A percentile compares a stretch with the other conserved stretches of the same genome.
These are phyloP conservation scores for Gobionotothen gibberifrons DNA, from an alignment of 2,797 vertebrate species.

Conservation along the genomic window DNA sequence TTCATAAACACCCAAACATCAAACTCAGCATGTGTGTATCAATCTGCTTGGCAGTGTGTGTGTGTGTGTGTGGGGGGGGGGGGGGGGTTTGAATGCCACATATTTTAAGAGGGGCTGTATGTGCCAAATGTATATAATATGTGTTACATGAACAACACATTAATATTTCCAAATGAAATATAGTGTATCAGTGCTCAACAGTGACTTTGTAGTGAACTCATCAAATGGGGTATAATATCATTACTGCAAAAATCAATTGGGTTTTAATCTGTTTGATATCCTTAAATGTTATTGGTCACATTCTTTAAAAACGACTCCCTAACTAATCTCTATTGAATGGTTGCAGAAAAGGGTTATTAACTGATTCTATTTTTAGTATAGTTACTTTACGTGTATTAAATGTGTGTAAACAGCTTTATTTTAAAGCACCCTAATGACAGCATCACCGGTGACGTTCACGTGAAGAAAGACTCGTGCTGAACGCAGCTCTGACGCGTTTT, in stretches of 20 bases:
- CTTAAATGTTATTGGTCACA: conserved; percentile 4
- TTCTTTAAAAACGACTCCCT: not conserved
- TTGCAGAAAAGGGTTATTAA: conserved; percentile 15
- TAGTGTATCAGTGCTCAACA: not conserved
- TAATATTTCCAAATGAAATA: conserved; percentile 4
- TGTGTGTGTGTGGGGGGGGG: no score
- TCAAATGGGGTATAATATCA: not conserved
- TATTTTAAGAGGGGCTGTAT: not conserved
- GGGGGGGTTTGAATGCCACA: no score
- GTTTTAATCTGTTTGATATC: conserved; percentile 7
- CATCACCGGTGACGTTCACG: conserved; percentile 77
- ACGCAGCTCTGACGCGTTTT: conserved; percentile 71
- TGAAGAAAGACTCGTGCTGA: conserved; percentile 61
- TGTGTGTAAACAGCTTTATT: not conserved
- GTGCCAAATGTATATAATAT: not conserved
- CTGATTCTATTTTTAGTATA: conserved; percentile 47
- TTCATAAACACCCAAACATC: conserved; percentile 45
- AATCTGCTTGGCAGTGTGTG: conserved; percentile 11
- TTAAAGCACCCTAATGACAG: conserved; percentile 55
- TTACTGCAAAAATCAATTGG: not conserved
- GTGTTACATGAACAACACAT: conserved; percentile 4
- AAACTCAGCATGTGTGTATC: conserved; percentile 17
- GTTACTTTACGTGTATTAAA: conserved; percentile 24
- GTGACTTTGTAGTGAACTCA: conserved; percentile 13
- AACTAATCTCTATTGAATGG: conserved; percentile 14